Percentiles rank a stretch among this genome's conserved stretches.
phyloP scores from a whole-genome alignment of 2,113 vertebrate genomes.

The Larimichthys polyactis region DNA sequence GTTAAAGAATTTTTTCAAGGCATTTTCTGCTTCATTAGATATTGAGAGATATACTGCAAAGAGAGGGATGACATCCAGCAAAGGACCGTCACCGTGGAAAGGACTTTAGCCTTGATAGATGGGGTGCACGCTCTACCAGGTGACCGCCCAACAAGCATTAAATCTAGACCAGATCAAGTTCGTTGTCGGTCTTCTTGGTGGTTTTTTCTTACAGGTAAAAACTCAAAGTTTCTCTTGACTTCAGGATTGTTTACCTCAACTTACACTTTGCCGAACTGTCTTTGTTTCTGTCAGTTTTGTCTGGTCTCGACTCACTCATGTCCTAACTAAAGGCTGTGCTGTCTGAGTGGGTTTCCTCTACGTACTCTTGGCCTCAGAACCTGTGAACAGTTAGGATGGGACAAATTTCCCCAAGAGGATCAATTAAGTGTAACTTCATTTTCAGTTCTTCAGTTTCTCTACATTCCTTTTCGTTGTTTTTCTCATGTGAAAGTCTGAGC shows the following conservation, averaged over 20 bases:
- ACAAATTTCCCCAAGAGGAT: background rate
- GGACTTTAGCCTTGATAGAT: too few species aligned
- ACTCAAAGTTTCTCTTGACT: background rate
- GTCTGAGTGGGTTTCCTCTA: too few species aligned
- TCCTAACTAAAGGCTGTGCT: background rate
- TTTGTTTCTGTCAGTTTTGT: background rate
- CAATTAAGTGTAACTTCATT: background rate
- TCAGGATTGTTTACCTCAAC: background rate
- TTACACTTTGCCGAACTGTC: conserved; percentile 15
- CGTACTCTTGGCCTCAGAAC: background rate
- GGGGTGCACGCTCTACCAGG: too few species aligned
- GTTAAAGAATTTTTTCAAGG: background rate
- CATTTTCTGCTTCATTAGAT: too few species aligned
- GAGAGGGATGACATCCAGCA: too few species aligned
- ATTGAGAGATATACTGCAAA: too few species aligned
- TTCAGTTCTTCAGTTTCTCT: background rate
- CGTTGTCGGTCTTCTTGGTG: background rate
- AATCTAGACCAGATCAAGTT: background rate
- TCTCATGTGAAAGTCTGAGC: background rate
- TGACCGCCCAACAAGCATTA: background rate
- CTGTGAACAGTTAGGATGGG: background rate
- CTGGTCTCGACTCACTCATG: too few species aligned
- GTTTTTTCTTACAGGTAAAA: background rate
- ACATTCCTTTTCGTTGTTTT: background rate
- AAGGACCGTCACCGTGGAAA: too few species aligned